These are phyloP conservation scores for Muricea muricata DNA, from an alignment of 92 coral and sea anemone genomes.

Conservation along the genomic window DNA sequence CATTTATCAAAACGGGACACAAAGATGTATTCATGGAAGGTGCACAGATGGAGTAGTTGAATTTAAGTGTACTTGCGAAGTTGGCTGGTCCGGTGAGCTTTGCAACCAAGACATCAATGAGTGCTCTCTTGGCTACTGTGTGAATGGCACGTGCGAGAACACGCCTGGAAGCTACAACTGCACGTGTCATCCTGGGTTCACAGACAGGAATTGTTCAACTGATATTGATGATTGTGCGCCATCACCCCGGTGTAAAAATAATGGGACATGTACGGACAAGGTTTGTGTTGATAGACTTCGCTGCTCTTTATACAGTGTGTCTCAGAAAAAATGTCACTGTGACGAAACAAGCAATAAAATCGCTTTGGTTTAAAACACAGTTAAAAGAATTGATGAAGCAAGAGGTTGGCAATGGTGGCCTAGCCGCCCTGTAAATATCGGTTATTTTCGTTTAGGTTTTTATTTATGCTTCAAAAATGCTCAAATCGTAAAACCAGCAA, in stretches of 20 bases:
- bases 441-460: too few species aligned
- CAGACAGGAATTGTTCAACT: constrained; percentile 67
- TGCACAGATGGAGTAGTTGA: constrained; percentile 27
- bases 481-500: too few species aligned
- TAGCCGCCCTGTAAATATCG: too few species aligned
- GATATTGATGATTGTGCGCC: constrained; percentile 75
- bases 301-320: too few species aligned
- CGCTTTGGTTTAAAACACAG: too few species aligned
- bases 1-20: neutral
- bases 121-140: constrained; percentile 74
- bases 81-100: constrained; percentile 70
- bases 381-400: too few species aligned
- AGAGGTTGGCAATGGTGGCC: too few species aligned
- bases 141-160: constrained; percentile 75
- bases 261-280: constrained; percentile 71
- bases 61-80: constrained; percentile 61
- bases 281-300: neutral
- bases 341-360: too few species aligned
- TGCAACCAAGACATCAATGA: constrained; percentile 69
- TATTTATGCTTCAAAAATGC: too few species aligned
- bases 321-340: too few species aligned
- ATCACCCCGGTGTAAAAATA: constrained; percentile 70
- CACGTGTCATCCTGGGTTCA: constrained; percentile 73
- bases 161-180: constrained; percentile 72
- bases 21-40: neutral